Conservation (phyloP, 2,113 vertebrate genomes). For the Myotis brandtii region DNA sequence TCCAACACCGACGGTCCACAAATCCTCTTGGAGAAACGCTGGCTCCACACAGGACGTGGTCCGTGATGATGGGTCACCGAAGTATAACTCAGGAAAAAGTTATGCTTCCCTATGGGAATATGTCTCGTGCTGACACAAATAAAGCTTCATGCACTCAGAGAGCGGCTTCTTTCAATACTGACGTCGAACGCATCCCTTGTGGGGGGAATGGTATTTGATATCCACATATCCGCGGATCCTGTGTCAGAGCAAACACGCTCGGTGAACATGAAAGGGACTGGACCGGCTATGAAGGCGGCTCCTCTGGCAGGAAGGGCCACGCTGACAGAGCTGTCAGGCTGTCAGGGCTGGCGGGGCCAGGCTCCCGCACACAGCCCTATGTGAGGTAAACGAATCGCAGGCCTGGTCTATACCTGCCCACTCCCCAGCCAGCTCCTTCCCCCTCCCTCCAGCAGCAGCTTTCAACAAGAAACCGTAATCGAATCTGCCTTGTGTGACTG, state of each 20-base stretch:
- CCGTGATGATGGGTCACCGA: neutral
- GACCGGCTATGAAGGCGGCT: conserved; percentile 63
- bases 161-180: conserved; percentile 22
- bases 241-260: neutral
- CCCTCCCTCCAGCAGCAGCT: conserved; percentile 80
- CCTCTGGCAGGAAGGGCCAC: conserved; percentile 60
- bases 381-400: conserved; percentile 80
- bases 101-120: conserved; percentile 20
- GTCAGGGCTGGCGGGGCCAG: conserved; percentile 73
- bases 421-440: conserved; percentile 72
- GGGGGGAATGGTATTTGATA: neutral
- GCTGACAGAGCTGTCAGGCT: conserved; percentile 80
- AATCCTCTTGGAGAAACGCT: neutral
- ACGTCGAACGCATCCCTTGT: conserved; percentile 31
- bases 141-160: conserved; percentile 33
- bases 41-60: neutral
- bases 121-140: conserved; percentile 25
- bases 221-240: neutral
- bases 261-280: conserved; percentile 60
- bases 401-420: conserved; percentile 79
- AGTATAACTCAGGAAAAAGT: neutral
- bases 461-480: conserved; percentile 83
- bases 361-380: conserved; percentile 53
- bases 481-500: conserved; percentile 77
- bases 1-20: neutral